Conservation (phyloP, 2,888 invertebrate species). For the Macaria liturata region DNA sequence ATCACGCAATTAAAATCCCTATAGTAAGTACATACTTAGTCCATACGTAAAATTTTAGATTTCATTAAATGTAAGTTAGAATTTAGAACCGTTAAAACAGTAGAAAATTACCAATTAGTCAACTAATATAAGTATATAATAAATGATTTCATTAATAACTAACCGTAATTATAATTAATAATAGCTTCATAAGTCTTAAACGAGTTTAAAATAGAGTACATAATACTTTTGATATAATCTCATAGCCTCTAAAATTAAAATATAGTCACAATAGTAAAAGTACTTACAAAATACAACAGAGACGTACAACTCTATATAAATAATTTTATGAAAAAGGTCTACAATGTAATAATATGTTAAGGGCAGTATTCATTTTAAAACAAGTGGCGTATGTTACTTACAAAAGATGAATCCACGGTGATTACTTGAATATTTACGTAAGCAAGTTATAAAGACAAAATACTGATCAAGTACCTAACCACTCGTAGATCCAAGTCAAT, state of each 20-base stretch:
- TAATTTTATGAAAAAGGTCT: not conserved
- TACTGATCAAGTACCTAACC: too few species aligned
- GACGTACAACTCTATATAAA: slow-evolving; percentile 6
- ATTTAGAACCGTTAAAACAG: slow-evolving; percentile 20
- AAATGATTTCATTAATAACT: too few species aligned
- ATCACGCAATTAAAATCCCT: not conserved
- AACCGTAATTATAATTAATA: slow-evolving; percentile 1
- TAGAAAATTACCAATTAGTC: slow-evolving; percentile 3
- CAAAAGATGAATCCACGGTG: too few species aligned
- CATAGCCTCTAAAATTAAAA: slow-evolving; percentile 30
- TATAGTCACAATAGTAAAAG: slow-evolving; percentile 2
- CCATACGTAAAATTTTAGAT: not conserved
- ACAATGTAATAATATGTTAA: not conserved
- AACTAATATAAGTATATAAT: not conserved
- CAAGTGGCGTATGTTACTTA: not conserved
- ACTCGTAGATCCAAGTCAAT: too few species aligned
- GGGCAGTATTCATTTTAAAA: not conserved
- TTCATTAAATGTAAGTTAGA: slow-evolving; percentile 13
- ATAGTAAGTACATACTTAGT: too few species aligned
- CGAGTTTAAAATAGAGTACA: slow-evolving; percentile 24
- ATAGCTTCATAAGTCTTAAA: slow-evolving; percentile 26
- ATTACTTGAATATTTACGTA: too few species aligned
- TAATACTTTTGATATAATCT: slow-evolving; percentile 29
- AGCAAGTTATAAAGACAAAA: too few species aligned
- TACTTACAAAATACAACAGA: slow-evolving; percentile 3